Percentiles rank a stretch among this genome's conserved stretches.
Evolutionary conservation across 2,113 vertebrate species (phyloP).

Genomic region (Empidonax alnorum): DNA sequence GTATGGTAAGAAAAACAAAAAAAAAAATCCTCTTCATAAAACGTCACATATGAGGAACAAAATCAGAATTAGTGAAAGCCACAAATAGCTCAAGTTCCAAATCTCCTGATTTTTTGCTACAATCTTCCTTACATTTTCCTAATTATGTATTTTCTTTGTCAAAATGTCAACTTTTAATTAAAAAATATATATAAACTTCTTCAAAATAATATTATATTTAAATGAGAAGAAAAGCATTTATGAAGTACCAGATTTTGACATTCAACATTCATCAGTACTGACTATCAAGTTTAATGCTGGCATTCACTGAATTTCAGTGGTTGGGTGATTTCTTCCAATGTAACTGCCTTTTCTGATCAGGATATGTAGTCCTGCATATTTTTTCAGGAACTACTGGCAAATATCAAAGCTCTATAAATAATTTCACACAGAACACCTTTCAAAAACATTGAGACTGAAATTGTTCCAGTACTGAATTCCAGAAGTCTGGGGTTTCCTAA

Average conservation of each 20-base stretch:
- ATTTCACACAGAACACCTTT: neutral
- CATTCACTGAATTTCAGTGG: neutral
- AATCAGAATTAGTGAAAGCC: neutral
- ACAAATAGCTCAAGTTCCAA: neutral
- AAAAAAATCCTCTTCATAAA: neutral
- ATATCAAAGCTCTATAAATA: neutral
- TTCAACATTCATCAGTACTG: neutral
- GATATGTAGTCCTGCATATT: neutral
- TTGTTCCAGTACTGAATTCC: neutral
- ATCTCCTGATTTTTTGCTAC: neutral
- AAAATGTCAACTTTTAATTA: neutral
- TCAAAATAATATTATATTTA: neutral
- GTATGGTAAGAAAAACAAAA: neutral
- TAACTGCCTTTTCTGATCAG: neutral
- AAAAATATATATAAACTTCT: neutral
- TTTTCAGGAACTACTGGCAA: neutral
- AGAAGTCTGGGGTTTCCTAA: neutral
- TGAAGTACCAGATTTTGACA: neutral
- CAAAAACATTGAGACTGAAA: neutral
- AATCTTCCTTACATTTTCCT: neutral
- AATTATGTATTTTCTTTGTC: neutral
- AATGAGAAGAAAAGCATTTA: neutral
- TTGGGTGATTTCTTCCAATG: neutral
- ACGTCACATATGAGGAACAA: neutral
- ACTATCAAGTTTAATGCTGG: neutral